These are phyloP conservation scores for Clupea harengus DNA, from an alignment of 2,113 vertebrate species.

Conservation along the genomic window DNA sequence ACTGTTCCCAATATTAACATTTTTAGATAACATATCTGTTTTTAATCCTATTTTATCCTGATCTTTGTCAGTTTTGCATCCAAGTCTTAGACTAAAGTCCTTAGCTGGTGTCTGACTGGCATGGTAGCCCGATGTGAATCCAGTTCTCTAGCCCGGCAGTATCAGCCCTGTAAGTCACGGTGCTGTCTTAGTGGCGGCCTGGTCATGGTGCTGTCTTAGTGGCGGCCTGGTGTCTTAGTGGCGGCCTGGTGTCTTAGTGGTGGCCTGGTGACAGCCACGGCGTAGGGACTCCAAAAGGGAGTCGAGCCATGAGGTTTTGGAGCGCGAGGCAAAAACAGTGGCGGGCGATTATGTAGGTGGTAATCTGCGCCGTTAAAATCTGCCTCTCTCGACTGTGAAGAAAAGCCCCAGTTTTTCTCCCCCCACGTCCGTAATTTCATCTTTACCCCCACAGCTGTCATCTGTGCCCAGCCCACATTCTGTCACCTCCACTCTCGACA, in stretches of 20 bases:
- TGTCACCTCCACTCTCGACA: constrained; percentile 5
- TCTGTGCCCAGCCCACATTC: constrained; percentile 18
- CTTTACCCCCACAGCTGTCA: constrained; percentile 22
- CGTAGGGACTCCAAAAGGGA: neutral
- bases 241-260: neutral
- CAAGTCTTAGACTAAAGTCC: neutral
- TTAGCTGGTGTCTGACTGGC: neutral
- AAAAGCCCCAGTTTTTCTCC: neutral
- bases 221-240: neutral
- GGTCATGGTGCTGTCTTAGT: no score
- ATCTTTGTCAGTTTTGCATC: neutral
- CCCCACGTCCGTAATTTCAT: neutral
- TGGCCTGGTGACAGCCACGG: neutral
- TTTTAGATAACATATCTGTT: neutral
- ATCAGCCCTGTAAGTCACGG: neutral
- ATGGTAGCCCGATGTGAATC: neutral
- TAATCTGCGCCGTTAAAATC: constrained; percentile 14
- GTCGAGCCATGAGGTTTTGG: neutral
- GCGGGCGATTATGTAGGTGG: constrained; percentile 16
- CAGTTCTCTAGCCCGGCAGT: neutral
- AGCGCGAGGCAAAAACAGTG: neutral
- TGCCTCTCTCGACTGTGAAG: neutral
- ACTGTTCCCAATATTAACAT: neutral
- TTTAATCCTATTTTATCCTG: neutral
- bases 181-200: neutral